Percentiles rank a stretch among this genome's conserved stretches.
These are phyloP conservation scores for Capricornis sumatraensis DNA, from an alignment of 2,113 vertebrate species.

Conservation along the genomic window DNA sequence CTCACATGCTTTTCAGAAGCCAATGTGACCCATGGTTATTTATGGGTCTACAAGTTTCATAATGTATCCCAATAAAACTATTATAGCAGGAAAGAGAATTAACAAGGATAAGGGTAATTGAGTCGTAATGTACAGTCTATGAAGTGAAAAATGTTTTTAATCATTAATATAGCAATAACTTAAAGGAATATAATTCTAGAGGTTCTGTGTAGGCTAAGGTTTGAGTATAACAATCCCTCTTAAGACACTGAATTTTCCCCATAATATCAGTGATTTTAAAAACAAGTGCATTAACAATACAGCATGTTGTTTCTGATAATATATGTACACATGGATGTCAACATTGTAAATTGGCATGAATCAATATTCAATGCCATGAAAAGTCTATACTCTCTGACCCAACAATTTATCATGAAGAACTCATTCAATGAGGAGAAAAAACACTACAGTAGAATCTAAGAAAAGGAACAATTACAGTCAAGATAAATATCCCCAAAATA, in stretches of 20 bases:
- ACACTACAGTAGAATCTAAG: not conserved
- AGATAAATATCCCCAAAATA: not conserved
- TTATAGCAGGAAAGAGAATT: slow-evolving; percentile 62
- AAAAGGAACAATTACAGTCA: not conserved
- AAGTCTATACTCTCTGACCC: not conserved
- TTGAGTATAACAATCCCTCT: not conserved
- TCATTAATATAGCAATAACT: slow-evolving; percentile 36
- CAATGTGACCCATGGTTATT: slow-evolving; percentile 61
- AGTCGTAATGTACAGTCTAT: slow-evolving; percentile 43
- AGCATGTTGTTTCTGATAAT: not conserved
- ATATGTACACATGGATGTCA: not conserved
- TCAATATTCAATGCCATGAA: not conserved
- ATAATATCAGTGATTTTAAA: not conserved
- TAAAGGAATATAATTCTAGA: slow-evolving; percentile 18
- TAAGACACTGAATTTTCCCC: not conserved
- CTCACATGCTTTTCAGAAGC: slow-evolving; percentile 12
- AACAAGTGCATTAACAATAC: not conserved
- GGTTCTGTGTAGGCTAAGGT: not conserved
- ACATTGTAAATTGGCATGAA: not conserved
- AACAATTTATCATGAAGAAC: not conserved
- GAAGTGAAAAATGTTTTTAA: slow-evolving; percentile 67
- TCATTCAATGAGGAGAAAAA: not conserved
- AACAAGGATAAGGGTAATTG: slow-evolving; percentile 71
- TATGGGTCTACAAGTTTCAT: slow-evolving; percentile 59
- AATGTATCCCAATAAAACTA: slow-evolving; percentile 76